phyloP scores from a whole-genome alignment of 2,113 vertebrate genomes.

The Callionymus lyra region DNA sequence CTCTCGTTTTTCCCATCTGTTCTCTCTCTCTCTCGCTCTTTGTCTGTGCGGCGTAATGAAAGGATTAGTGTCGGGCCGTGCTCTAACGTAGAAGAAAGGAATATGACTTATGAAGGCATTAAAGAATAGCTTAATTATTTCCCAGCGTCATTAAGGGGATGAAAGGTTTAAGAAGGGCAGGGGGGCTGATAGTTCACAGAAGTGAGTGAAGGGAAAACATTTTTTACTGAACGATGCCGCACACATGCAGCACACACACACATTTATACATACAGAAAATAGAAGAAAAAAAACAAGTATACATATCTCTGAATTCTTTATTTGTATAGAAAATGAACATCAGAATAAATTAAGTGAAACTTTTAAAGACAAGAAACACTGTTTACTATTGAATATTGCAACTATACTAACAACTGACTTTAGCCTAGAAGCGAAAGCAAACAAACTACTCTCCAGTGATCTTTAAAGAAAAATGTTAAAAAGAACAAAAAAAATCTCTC shows the following conservation, averaged over 20 bases:
- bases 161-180: conserved; percentile 45
- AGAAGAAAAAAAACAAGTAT: conserved; percentile 53
- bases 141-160: conserved; percentile 58
- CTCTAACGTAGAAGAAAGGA: conserved; percentile 52
- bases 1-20: conserved; percentile 25
- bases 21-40: conserved; percentile 36
- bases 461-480: conserved; percentile 63
- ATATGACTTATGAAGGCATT: conserved; percentile 46
- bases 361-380: conserved; percentile 60
- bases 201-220: conserved; percentile 21
- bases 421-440: conserved; percentile 68
- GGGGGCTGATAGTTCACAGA: conserved; percentile 8
- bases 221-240: conserved; percentile 39
- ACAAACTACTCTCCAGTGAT: conserved; percentile 73
- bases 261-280: conserved; percentile 45
- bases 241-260: conserved; percentile 48
- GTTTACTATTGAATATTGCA: conserved; percentile 72
- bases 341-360: conserved; percentile 67
- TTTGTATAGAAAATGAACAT: conserved; percentile 71
- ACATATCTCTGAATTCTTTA: conserved; percentile 69
- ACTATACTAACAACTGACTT: conserved; percentile 75
- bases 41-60: conserved; percentile 58
- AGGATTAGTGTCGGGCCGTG: conserved; percentile 50
- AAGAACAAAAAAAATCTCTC: conserved; percentile 38
- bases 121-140: conserved; percentile 61